Evolutionary conservation across 2,797 vertebrate species (phyloP), one percentile per base, ranked within the genome.

Genomic region (Gastrophryne carolinensis): DNA sequence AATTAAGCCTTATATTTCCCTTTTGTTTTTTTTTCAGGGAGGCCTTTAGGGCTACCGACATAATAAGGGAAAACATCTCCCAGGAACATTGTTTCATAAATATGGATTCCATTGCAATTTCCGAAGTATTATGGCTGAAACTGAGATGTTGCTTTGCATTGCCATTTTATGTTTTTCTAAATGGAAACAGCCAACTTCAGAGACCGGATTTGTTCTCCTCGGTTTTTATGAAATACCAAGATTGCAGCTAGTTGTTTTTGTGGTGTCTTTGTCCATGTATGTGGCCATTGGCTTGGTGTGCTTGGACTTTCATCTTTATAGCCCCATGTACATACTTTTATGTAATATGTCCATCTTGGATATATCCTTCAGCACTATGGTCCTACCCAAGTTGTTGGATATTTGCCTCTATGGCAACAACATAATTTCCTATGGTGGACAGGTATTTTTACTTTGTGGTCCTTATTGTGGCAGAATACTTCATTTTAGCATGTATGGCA

Each of bases 241-340:
- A 0, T 15, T 82, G 54, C 32, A 34, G 24, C 11, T 79, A 10
- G 0, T 60, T 17, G 81, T 85, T 0, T 83, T 77, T 23, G 35
- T 56, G 24, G 58, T 80, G 0, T 84, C 85, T 58, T 35, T 74
- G 0, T 0, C 52, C 15, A 54, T 84, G 30, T 84, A 83, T 57
- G 11, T 73, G 0, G 0, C 78, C 9, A 41, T 39, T 63, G 23
- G 5, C 17, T 19, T 86, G 10, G 37, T 69, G 11, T 69, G 49
- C 52, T 68, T 61, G 21, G 72, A 49, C 21, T 3, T 53, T 4
- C 74, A 71, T 34, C 81, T 85, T 3, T 82, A 85, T 3, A 83
- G 68, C 0, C 82, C 83, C 29, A 83, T 85, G 83, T 83, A 86
- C 9, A 83, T 85, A 70, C 78, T 86, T 47, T 73, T 86, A 2